phyloP scores from a whole-genome alignment of 2,888 invertebrate species.

The Gymnosoma rotundatum region DNA sequence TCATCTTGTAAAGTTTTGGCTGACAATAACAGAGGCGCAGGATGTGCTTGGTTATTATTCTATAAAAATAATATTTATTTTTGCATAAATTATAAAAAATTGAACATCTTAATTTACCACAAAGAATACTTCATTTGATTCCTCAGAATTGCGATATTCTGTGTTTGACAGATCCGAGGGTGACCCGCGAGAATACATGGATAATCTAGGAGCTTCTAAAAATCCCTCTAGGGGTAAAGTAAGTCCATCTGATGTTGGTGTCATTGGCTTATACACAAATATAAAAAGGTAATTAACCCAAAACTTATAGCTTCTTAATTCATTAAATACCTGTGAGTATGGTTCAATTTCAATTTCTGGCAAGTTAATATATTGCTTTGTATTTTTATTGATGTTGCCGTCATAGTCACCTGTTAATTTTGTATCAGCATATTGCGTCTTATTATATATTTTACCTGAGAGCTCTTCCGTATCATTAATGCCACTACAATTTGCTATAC shows the following conservation, averaged over 20 bases:
- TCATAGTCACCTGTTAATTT: conserved; percentile 74
- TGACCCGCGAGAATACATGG: conserved; percentile 87
- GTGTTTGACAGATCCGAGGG: conserved; percentile 81
- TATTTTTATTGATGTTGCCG: conserved; percentile 39
- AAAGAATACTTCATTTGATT: conserved; percentile 89
- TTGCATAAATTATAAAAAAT: neutral
- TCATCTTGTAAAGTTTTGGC: conserved; percentile 45
- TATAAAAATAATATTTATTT: conserved; percentile 27
- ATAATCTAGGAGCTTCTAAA: conserved; percentile 91
- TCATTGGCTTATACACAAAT: conserved; percentile 84
- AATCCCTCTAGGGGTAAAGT: conserved; percentile 93
- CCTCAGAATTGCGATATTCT: conserved; percentile 86
- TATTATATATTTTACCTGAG: conserved; percentile 36
- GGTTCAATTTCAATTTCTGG: conserved; percentile 64
- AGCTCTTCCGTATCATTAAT: conserved; percentile 58
- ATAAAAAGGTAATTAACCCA: neutral
- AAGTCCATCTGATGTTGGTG: conserved; percentile 90
- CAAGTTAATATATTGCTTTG: conserved; percentile 52
- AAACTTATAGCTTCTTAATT: neutral
- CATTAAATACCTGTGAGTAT: conserved; percentile 66
- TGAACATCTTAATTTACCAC: conserved; percentile 14
- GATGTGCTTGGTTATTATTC: conserved; percentile 28
- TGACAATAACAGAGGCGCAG: conserved; percentile 47
- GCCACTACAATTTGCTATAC: conserved; percentile 65
- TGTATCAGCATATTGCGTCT: conserved; percentile 74